Evolutionary conservation across 2,797 vertebrate species (phyloP).

Genomic region (Pelochelys cantorii): DNA sequence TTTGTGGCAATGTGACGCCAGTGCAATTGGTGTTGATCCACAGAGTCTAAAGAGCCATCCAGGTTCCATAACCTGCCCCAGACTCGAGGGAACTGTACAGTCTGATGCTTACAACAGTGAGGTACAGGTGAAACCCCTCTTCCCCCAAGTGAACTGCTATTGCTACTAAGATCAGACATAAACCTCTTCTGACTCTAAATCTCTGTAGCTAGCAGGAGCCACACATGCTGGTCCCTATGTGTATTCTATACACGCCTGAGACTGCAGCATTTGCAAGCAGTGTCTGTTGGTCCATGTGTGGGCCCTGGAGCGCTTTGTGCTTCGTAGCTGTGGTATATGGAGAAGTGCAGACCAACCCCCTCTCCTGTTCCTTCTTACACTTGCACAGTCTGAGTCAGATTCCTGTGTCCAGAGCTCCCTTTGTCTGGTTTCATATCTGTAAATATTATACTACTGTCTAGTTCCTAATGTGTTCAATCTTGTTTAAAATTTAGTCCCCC

Average conservation of each 20-base stretch:
- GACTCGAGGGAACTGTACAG: background rate
- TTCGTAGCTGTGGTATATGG: background rate
- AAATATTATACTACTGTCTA: no score
- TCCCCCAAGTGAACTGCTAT: background rate
- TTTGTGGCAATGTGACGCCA: background rate
- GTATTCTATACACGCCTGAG: background rate
- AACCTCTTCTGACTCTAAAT: background rate
- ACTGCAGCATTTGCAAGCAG: background rate
- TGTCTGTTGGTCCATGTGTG: background rate
- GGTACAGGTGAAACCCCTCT: background rate
- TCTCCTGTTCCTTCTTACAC: background rate
- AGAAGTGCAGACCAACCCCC: background rate
- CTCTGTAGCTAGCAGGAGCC: conserved; percentile 58
- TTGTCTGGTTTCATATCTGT: no score
- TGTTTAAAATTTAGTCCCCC: no score
- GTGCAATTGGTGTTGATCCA: background rate
- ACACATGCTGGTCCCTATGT: background rate
- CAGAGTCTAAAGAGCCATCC: background rate
- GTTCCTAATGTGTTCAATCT: no score
- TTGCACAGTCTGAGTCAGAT: no score
- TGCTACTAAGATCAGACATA: background rate
- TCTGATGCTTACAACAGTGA: background rate
- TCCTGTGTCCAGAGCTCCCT: no score
- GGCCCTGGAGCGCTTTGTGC: background rate
- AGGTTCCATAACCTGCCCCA: background rate